Percentiles rank a stretch among this genome's conserved stretches.
These are phyloP conservation scores for Pangasius larnaudii DNA, from an alignment of 2,797 vertebrate genomes.

Conservation along the genomic window DNA sequence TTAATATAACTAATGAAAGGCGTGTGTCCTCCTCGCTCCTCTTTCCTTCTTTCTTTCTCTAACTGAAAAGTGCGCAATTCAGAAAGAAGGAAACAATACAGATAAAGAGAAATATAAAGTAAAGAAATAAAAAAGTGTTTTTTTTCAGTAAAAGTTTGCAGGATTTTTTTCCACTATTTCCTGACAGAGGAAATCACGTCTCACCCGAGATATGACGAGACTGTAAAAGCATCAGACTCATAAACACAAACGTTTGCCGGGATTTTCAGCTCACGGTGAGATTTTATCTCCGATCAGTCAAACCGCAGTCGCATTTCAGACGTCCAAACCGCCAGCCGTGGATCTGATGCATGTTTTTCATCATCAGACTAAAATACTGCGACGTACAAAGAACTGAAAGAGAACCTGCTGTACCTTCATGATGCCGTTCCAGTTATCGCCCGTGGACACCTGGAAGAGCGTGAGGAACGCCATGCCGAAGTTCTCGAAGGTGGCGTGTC, in stretches of 20 bases:
- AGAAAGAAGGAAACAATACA: not conserved
- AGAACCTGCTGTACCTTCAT: constrained; percentile 86
- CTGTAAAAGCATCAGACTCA: not conserved
- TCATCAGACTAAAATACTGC: not conserved
- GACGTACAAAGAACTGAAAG: not conserved
- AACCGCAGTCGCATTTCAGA: constrained; percentile 17
- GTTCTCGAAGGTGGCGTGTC: constrained; percentile 97
- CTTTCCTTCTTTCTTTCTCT: not conserved
- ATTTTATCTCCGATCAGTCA: constrained; percentile 3
- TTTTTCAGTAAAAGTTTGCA: not conserved
- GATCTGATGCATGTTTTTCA: not conserved
- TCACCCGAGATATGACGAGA: not conserved
- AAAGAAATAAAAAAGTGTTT: not conserved
- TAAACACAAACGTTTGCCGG: not conserved
- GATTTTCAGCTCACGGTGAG: not conserved
- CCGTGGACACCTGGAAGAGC: constrained; percentile 95
- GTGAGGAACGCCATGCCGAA: constrained; percentile 99
- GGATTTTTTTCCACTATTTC: not conserved
- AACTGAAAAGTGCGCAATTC: not conserved
- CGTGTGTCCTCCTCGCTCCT: not conserved
- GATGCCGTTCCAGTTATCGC: constrained; percentile 99
- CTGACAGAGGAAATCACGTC: not conserved
- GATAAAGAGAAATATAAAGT: not conserved
- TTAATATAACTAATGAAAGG: not conserved
- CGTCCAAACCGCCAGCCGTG: not conserved